Percentiles rank a stretch among this genome's conserved stretches.
phyloP scores from a whole-genome alignment of 2,113 vertebrate genomes.

The Raja brachyura region DNA sequence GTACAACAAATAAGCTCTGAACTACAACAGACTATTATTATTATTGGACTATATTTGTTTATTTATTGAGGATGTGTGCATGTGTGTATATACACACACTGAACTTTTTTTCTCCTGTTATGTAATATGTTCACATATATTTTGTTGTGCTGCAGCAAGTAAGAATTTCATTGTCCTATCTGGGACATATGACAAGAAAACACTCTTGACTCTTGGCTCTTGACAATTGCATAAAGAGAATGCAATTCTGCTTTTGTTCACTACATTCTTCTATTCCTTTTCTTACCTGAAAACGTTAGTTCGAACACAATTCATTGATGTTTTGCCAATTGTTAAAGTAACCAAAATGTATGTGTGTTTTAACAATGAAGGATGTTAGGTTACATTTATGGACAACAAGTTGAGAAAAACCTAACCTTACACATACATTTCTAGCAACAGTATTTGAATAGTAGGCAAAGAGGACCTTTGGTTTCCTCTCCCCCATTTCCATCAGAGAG shows the following conservation, averaged over 20 bases:
- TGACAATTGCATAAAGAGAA: background rate
- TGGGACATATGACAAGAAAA: no score
- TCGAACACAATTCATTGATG: background rate
- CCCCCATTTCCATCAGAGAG: background rate
- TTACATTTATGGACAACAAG: background rate
- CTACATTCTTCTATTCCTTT: background rate
- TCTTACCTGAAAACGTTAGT: background rate
- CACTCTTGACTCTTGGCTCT: no score
- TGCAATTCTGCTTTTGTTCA: background rate
- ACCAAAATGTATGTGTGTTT: background rate
- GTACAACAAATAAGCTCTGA: no score
- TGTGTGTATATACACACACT: no score
- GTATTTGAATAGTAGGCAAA: background rate
- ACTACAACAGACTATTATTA: no score
- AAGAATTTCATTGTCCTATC: no score
- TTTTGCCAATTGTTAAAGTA: background rate
- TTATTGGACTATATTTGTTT: no score
- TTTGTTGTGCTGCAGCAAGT: no score
- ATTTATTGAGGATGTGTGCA: no score
- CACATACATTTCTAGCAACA: background rate
- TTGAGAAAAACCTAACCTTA: background rate
- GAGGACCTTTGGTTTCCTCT: background rate
- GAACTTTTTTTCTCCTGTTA: no score
- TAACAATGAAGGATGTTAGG: background rate
- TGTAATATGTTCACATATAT: no score